Evolutionary conservation across 1,140 invertebrate genomes (phyloP).

Genomic region (Helicoverpa zea): DNA sequence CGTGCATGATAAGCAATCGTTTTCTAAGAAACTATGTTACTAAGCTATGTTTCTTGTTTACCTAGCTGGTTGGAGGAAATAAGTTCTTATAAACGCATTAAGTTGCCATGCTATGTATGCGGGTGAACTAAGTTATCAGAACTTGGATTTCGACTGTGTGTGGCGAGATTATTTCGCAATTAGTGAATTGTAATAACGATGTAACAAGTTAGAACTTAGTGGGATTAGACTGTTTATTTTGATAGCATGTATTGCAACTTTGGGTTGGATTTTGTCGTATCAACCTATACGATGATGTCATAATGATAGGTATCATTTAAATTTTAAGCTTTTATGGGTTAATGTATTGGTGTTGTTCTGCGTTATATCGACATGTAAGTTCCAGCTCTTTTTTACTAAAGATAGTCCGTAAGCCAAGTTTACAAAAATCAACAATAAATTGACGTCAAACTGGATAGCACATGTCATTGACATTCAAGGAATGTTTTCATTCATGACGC

Average conservation of each 20-base stretch:
- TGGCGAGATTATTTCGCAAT: conserved; percentile 34
- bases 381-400: too few relatives aligned
- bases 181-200: not conserved
- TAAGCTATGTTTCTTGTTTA: conserved; percentile 39
- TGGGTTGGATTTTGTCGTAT: not conserved
- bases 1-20: conserved; percentile 59
- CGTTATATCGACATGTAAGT: too few relatives aligned
- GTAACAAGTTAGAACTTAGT: not conserved
- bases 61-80: conserved; percentile 49
- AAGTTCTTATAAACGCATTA: conserved; percentile 52
- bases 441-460: not conserved
- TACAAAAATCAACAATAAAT: not conserved
- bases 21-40: conserved; percentile 58
- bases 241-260: not conserved
- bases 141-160: conserved; percentile 5
- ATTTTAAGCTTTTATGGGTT: too few relatives aligned
- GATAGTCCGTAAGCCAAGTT: too few relatives aligned
- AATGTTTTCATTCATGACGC: conserved; percentile 33
- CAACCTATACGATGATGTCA: too few relatives aligned
- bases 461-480: conserved; percentile 19
- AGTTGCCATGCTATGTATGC: conserved; percentile 8
- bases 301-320: too few relatives aligned
- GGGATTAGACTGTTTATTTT: not conserved
- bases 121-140: conserved; percentile 31
- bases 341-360: too few relatives aligned